Percentiles rank a stretch among this genome's conserved stretches.
Conservation (phyloP, 1,140 invertebrate species). For the Drosophila sproati region DNA sequence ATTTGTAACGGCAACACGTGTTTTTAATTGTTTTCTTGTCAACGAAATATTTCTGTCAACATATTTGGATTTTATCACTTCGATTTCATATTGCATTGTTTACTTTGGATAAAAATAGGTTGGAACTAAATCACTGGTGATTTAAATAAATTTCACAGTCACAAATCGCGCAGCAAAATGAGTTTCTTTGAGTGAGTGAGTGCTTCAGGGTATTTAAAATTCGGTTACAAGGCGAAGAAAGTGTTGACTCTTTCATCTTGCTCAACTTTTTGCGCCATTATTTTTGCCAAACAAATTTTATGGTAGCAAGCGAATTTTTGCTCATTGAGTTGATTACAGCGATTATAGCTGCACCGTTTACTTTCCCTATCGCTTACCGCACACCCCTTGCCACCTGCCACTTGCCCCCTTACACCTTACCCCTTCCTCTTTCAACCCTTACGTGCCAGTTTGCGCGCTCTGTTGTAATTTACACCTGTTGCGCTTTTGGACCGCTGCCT, state of each 20-base stretch:
- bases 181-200: too few species aligned
- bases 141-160: not conserved
- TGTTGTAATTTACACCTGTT: conserved; percentile 75
- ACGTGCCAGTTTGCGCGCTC: not conserved
- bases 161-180: not conserved
- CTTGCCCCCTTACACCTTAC: conserved; percentile 7
- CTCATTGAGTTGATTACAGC: conserved; percentile 66
- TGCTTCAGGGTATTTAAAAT: not conserved
- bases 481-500: conserved; percentile 48
- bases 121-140: too few species aligned
- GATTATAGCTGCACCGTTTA: conserved; percentile 60
- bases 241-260: conserved; percentile 9
- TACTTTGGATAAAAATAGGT: not conserved
- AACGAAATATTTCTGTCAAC: not conserved
- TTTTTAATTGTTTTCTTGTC: conserved; percentile 21
- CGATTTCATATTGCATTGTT: not conserved
- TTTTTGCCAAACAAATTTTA: conserved; percentile 53
- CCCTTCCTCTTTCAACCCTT: not conserved
- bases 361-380: conserved; percentile 18
- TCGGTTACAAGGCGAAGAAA: not conserved
- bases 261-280: not conserved
- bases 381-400: not conserved
- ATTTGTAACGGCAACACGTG: conserved; percentile 26
- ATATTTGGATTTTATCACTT: not conserved
- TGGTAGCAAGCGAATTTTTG: conserved; percentile 47